These are phyloP conservation scores for Polymixis lichenea DNA, from an alignment of 2,888 invertebrate species.

Conservation along the genomic window DNA sequence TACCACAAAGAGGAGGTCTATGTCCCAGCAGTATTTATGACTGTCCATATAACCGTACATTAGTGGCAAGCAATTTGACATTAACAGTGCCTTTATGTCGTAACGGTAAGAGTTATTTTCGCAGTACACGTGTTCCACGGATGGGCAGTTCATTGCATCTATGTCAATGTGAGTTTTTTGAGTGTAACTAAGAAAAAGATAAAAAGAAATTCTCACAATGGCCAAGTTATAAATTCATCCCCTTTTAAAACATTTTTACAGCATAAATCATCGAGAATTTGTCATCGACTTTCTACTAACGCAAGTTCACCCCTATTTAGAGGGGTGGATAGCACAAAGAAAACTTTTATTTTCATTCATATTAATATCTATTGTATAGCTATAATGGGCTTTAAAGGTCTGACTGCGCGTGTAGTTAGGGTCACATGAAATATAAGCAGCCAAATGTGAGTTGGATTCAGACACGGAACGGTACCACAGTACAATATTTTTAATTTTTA, in stretches of 20 bases:
- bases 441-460: too few relatives aligned
- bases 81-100: background rate
- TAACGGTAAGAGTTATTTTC: background rate
- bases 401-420: constrained; percentile 29
- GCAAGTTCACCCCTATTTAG: constrained; percentile 30
- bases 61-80: background rate
- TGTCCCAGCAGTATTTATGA: background rate
- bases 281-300: constrained; percentile 42
- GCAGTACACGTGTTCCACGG: background rate
- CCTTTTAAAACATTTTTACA: background rate
- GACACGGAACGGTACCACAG: too few relatives aligned
- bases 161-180: background rate
- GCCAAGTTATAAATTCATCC: background rate
- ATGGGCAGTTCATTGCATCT: background rate
- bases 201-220: background rate
- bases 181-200: background rate
- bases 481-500: too few relatives aligned
- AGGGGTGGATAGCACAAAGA: constrained; percentile 43
- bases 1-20: background rate
- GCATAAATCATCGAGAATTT: constrained; percentile 43
- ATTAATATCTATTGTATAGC: constrained; percentile 53
- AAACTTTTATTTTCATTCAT: constrained; percentile 49
- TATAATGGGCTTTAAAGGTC: constrained; percentile 27
- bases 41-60: too few relatives aligned
- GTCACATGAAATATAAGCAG: background rate